Evolutionary conservation across 2,113 vertebrate species (phyloP), one percentile per base, ranked within the genome.

Genomic region (Mormyrus lacerda): DNA sequence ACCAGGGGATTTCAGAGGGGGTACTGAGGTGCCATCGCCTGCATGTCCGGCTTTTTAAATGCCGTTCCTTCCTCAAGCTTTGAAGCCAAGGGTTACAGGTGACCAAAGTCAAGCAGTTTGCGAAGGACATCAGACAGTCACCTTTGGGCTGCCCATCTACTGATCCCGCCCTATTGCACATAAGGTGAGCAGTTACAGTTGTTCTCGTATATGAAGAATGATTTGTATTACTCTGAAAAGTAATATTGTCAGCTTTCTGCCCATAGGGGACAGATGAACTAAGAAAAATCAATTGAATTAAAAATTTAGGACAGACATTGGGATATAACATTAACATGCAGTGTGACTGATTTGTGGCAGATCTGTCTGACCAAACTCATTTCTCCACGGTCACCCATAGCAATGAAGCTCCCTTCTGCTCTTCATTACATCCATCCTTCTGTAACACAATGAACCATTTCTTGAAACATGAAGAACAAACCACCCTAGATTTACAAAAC

Each of bases 1-100:
- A 42, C 11, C 10, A 50, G 89, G 87, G 89, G 89, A 90, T 88
- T 90, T 90, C 86, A 88, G 50, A 87, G 61, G 27, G 53, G 85
- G 35, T 48, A 51, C 84, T 13, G 89, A 35, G 58, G 76, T 55
- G 51, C 44, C 47, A 82, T 35, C 88, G 19, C 82, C 44, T 45
- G 44, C 82, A 0, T 82, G 65, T 89, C 73, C 83, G 73, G 88
- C 73, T 55, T 53, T 42, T 19, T 27, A 35, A 65, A 82, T 3
- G 17, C 88, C 6, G 73, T 17, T 82, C 4, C 31, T n/a, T 35
- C 31, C 15, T 24, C 8, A 31, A 42, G 35, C 31, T 89, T 89
- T 89, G 31, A 82, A 83, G 39, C 9, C 27, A 11, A 31, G 44
- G 27, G 24, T 17, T 50, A 31, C 45, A 53, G 44, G 82, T 24